Base-by-base conservation (phyloP, 53 echinoderm and acorn worm species). In the Astropecten irregularis region DNA sequence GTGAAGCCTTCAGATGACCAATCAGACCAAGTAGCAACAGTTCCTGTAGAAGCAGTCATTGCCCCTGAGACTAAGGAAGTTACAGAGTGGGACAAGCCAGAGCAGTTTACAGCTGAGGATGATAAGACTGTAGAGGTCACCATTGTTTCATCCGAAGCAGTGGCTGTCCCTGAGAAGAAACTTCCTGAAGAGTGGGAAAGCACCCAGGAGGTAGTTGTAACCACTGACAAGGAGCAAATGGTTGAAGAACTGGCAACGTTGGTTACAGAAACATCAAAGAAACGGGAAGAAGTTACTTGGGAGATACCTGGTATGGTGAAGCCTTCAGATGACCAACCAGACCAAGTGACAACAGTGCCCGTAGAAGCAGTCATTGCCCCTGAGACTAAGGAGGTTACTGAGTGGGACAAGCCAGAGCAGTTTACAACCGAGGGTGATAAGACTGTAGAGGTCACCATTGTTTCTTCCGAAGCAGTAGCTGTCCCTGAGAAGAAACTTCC, bases 391-490 rank as follows among this genome's bases (percentile, higher is more conserved):
- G 61, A 59, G 1, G 46, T 61, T 2, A 79, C 62, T 31, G 46
- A 62, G 44, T 74, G 83, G 66, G 68, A 66, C 68, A 53, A 82
- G n/a, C 82, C 90, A 60, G 84, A 84, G n/a, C 57, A 70, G 3
- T 55, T 69, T 40, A 28, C 36, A 16, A 42, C 31, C 16, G 84
- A 84, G 44, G 71, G 40, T 1, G 59, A 56, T 0, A 32, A 11
- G 0, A 32, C 68, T 46, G 57, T 55, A 15, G 70, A 69, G 50
- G 59, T 84, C 25, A 69, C 19, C n/a, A 21, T 84, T 0, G 48
- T 68, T 22, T 34, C 56, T 8, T 42, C 73, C 13, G 88, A 83
- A 68, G 83, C 62, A 30, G 83, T 88, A 18, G 63, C 82, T 11
- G 55, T 61, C 23, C 46, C 36, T 40, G 83, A 88, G 40, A 88